Conservation (phyloP, 1,140 invertebrate species). For the Lithobius niger region DNA sequence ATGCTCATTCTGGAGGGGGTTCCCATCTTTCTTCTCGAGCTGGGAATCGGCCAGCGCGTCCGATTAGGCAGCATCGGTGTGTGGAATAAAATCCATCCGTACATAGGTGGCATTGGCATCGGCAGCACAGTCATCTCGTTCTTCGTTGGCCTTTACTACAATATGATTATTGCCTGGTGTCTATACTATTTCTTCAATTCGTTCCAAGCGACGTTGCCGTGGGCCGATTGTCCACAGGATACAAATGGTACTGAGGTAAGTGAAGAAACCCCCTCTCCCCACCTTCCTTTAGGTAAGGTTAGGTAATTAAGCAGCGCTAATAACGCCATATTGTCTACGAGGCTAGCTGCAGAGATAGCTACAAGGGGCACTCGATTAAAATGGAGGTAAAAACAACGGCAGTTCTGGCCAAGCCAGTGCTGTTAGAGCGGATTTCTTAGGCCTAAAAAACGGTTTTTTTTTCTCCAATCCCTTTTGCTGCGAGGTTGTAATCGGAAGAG, state of each 20-base stretch:
- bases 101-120: conserved; percentile 40
- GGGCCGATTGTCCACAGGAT: background rate
- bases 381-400: too few species aligned
- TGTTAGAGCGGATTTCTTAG: too few species aligned
- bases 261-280: too few species aligned
- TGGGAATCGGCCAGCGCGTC: conserved; percentile 74
- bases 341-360: too few species aligned
- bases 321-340: too few species aligned
- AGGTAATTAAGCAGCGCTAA: too few species aligned
- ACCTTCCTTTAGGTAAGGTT: too few species aligned
- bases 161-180: conserved; percentile 43
- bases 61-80: conserved; percentile 25
- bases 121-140: conserved; percentile 7
- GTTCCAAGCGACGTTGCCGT: conserved; percentile 23
- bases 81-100: conserved; percentile 30
- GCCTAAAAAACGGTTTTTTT: too few species aligned
- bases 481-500: too few species aligned
- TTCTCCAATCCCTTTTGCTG: too few species aligned
- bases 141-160: conserved; percentile 41
- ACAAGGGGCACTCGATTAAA: too few species aligned
- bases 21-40: conserved; percentile 82
- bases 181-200: conserved; percentile 36
- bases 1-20: conserved; percentile 88
- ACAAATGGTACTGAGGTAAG: conserved; percentile 5
- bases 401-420: too few species aligned